phyloP scores from a whole-genome alignment of 2,113 vertebrate genomes.

The Sus scrofa region T2T-Sscrofa CM000813.6:4831001-4831500 shows the following conservation, averaged over 20 bases:
- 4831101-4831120: no score
- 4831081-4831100: no score
- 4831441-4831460: background rate
- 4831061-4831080: no score
- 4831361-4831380: background rate
- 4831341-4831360: background rate
- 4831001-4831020: no score
- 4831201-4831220: background rate
- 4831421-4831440: no score
- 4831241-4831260: background rate
- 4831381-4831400: no score
- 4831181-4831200: background rate
- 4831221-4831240: background rate
- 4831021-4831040: no score
- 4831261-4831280: background rate
- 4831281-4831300: background rate
- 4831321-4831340: background rate
- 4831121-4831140: no score
- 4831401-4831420: fast-evolving
- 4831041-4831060: no score
- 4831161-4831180: background rate
- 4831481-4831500: background rate
- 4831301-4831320: background rate
- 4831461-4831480: background rate
- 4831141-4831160: no score